Conservation (phyloP, 2,888 invertebrate genomes). For the Lithophane socia region DNA sequence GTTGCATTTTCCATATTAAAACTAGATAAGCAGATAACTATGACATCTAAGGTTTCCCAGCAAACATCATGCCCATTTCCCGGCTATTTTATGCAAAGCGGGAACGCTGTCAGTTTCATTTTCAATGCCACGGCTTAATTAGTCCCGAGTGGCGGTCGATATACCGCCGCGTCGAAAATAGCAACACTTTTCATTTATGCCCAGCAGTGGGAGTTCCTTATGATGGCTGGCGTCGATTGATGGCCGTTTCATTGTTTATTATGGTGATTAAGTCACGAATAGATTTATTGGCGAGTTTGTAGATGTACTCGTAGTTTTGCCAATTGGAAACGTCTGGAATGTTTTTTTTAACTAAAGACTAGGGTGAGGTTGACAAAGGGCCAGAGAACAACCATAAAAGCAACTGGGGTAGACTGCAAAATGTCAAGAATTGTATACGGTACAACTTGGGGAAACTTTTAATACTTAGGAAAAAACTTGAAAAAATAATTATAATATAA, state of each 20-base stretch:
- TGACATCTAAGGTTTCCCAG: background rate
- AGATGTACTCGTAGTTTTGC: background rate
- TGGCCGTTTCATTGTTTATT: conserved; percentile 42
- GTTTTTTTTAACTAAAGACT: background rate
- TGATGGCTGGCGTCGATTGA: conserved; percentile 36
- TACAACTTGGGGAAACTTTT: background rate
- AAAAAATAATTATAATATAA: no score
- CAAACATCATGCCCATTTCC: conserved; percentile 12
- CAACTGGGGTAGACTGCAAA: conserved; percentile 29
- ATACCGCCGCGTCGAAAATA: conserved; percentile 53
- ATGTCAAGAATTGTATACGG: conserved; percentile 22
- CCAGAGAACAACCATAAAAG: conserved; percentile 5
- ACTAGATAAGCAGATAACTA: background rate
- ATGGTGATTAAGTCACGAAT: conserved; percentile 51
- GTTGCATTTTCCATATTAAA: no score
- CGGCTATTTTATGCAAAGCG: conserved; percentile 44
- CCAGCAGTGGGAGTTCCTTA: conserved; percentile 49
- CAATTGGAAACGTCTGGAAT: conserved; percentile 10
- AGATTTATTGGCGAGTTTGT: conserved; percentile 37
- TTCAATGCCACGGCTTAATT: conserved; percentile 65
- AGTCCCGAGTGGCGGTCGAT: conserved; percentile 62
- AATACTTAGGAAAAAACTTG: no score
- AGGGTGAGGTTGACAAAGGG: conserved; percentile 18
- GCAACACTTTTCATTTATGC: conserved; percentile 59
- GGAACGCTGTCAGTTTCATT: conserved; percentile 27